Conservation (phyloP, 2,113 vertebrate genomes). For the Pungitius pungitius region DNA sequence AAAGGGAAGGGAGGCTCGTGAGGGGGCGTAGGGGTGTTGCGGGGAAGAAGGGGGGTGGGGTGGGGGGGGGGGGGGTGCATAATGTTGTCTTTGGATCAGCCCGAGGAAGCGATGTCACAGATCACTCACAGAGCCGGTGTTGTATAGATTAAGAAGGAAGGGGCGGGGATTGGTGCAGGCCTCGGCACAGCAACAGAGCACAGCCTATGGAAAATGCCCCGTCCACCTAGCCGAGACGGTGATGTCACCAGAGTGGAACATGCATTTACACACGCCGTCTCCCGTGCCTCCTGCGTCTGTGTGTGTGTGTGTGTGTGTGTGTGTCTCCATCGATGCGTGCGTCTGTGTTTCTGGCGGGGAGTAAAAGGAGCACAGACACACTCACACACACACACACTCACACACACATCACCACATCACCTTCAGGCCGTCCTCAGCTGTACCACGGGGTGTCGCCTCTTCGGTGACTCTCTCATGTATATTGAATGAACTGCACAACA, state of each 20-base stretch:
- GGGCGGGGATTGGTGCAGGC: constrained; percentile 76
- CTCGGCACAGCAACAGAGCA: constrained; percentile 81
- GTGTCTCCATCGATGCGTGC: constrained; percentile 2
- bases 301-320: constrained; percentile 9
- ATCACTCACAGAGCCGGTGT: constrained; percentile 73
- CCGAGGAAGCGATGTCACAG: constrained; percentile 67
- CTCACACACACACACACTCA: constrained; percentile 19
- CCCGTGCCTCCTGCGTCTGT: constrained; percentile 27
- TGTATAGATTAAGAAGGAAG: constrained; percentile 75
- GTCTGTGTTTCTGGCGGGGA: constrained; percentile 20
- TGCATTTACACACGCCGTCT: constrained; percentile 59
- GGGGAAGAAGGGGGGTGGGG: background rate
- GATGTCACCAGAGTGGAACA: constrained; percentile 80
- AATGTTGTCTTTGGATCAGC: constrained; percentile 75
- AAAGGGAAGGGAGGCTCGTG: constrained; percentile 24
- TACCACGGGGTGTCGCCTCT: constrained; percentile 50
- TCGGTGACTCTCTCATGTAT: constrained; percentile 68
- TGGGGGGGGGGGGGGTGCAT: constrained; percentile 26
- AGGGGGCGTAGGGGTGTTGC: background rate
- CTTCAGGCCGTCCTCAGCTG: constrained; percentile 69
- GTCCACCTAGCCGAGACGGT: constrained; percentile 61
- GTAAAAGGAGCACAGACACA: constrained; percentile 23
- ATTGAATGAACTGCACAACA: constrained; percentile 70
- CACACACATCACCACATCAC: constrained; percentile 60
- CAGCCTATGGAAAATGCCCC: constrained; percentile 81